Conservation (phyloP, 2,888 invertebrate genomes). For the Phoenoteleia sp. region DNA sequence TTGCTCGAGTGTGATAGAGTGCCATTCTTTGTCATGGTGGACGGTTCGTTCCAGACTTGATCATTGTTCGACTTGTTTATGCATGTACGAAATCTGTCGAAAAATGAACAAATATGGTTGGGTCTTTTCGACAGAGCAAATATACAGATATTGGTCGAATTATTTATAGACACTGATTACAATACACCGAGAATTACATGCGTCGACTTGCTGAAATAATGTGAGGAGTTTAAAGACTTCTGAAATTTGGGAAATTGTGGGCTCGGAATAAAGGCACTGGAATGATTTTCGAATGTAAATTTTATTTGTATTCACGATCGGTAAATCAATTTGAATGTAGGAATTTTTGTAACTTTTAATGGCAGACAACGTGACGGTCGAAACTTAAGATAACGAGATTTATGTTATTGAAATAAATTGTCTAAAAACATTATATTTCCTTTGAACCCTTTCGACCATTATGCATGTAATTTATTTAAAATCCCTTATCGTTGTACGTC, state of each 20-base stretch:
- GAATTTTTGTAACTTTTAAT: too few species aligned
- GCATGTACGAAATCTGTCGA: not conserved
- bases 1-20: constrained; percentile 25
- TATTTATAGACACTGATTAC: too few species aligned
- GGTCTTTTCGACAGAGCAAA: not conserved
- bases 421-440: not conserved
- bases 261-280: too few species aligned
- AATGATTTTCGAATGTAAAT: too few species aligned
- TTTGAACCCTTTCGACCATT: not conserved
- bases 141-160: too few species aligned
- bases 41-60: constrained; percentile 3
- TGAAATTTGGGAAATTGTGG: too few species aligned
- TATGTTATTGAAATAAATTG: not conserved
- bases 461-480: constrained; percentile 1
- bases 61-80: not conserved
- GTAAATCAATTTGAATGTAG: too few species aligned
- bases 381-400: not conserved
- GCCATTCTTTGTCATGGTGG: constrained; percentile 19
- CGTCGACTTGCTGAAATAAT: too few species aligned
- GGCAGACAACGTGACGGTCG: not conserved
- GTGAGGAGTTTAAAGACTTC: too few species aligned
- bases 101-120: not conserved
- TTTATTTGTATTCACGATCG: too few species aligned
- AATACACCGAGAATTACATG: too few species aligned
- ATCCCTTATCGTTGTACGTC: not conserved